Base-by-base conservation (phyloP, 2,797 vertebrate genomes). In the Coluber constrictor region DNA sequence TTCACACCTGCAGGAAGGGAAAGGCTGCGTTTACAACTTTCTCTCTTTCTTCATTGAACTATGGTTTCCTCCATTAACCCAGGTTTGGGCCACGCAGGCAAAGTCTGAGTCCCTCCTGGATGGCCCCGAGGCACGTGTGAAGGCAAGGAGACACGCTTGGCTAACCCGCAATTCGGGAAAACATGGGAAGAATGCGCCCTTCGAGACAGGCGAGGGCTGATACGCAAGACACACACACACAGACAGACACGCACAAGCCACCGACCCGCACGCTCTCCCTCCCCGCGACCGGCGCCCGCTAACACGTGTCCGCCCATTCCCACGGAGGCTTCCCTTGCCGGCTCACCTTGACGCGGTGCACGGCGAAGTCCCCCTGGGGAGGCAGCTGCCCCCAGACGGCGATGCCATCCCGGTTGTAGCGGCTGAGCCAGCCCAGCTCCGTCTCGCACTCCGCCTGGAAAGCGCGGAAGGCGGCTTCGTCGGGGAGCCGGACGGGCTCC, bases 291-390 rank as follows among this genome's bases (percentile, higher is more conserved):
- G 51, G 25, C 5, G 25, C 27, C 9, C 18, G 20, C 43, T 25
- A 20, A 4, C 43, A 61, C 43, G 37, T 29, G 74, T 59, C 15
- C 0, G 12, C 10, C 0, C 74, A 1, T 83, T 60, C 90, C 27
- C 90, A 47, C 55, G 55, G 11, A 1, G 47, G 2, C 2, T 15
- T 11, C 4, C 15, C 23, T 11, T 0, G 37, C 37, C 11, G 7
- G 18, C 96, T 93, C 54, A 98, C 98, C 98, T 98, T 98, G 92
- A 98, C 97, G 90, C 97, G 98, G 94, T 98, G 98, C 54, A 98
- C 90, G 94, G 86, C 8, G 0, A 13, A 66, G 32, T 51, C 96
- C 4, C 47, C 94, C 25, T 47, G 96, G 55, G 1, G 95, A 11
- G 2, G 93, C 63, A 0, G 93, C 59, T 98, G 98, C 7, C 97